Conservation (phyloP, 2,888 invertebrate genomes). For the Xanthorhoe designata region DNA sequence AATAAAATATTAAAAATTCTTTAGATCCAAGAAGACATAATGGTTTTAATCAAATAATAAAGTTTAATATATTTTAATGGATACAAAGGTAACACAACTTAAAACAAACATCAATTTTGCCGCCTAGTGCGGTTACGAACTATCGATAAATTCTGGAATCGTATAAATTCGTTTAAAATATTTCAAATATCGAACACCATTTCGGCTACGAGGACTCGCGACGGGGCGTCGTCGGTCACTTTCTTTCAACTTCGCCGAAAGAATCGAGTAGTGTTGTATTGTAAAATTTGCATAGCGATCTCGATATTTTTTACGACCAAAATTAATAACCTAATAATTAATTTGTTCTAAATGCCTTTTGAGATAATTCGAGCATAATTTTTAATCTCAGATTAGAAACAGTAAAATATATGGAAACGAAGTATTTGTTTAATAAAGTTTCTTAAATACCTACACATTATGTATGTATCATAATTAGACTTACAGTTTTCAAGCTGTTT, state of each 20-base stretch:
- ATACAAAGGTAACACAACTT: slow-evolving; percentile 11
- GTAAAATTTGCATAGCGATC: slow-evolving; percentile 52
- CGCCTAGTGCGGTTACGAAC: slow-evolving; percentile 26
- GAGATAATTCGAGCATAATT: no score
- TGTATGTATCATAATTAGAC: no score
- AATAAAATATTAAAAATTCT: background rate
- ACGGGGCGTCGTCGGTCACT: slow-evolving; percentile 70
- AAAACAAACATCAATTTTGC: slow-evolving; percentile 30
- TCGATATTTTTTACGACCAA: slow-evolving; percentile 36
- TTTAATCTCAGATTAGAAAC: no score
- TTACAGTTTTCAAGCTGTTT: no score
- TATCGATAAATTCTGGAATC: slow-evolving; percentile 45
- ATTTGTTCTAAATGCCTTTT: background rate
- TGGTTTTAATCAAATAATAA: background rate
- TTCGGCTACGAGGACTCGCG: slow-evolving; percentile 67
- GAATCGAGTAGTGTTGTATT: slow-evolving; percentile 52
- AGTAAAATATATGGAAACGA: no score
- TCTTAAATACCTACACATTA: no score
- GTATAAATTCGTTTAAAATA: slow-evolving; percentile 57
- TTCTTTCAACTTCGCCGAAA: slow-evolving; percentile 76
- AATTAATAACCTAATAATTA: slow-evolving; percentile 5
- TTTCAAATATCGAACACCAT: slow-evolving; percentile 54
- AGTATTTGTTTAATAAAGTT: no score
- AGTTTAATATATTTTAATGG: background rate
- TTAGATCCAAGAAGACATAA: background rate